A percentile compares a stretch with the other conserved stretches of the same genome.
Evolutionary conservation across 2,888 invertebrate genomes (phyloP).

Genomic region (Dysmachus trigonus): DNA sequence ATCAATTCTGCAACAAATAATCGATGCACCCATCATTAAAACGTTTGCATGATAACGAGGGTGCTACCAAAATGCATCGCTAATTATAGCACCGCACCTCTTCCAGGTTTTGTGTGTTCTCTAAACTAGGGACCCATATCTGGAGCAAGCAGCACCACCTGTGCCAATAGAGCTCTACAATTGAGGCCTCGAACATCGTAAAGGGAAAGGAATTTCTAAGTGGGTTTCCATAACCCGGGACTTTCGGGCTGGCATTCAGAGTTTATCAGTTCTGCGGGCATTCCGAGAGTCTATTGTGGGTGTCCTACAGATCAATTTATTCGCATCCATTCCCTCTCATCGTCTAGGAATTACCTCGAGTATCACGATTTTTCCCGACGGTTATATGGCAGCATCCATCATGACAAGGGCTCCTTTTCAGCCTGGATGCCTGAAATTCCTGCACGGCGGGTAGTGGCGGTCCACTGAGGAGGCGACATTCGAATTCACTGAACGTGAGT

Average conservation of each 20-base stretch:
- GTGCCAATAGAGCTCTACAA: background rate
- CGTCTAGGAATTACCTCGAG: constrained; percentile 2
- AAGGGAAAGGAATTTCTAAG: background rate
- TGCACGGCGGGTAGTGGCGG: constrained; percentile 20
- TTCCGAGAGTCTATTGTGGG: background rate
- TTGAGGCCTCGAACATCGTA: background rate
- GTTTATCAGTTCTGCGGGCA: background rate
- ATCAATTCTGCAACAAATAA: background rate
- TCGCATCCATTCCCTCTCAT: constrained; percentile 11
- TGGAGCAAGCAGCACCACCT: background rate
- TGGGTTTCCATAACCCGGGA: background rate
- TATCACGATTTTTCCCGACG: background rate
- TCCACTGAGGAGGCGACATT: constrained; percentile 26
- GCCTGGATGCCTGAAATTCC: constrained; percentile 42
- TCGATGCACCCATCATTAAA: background rate
- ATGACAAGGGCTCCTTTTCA: background rate
- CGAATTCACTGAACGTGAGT: constrained; percentile 45
- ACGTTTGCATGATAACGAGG: background rate
- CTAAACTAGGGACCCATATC: background rate
- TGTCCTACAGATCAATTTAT: background rate
- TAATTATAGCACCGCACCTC: background rate
- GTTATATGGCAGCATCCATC: background rate
- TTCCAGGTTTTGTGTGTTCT: background rate
- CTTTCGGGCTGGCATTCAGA: background rate
- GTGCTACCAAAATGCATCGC: background rate